Percentiles rank a stretch among this genome's conserved stretches.
Evolutionary conservation across 1,140 invertebrate species (phyloP).

Genomic region (Chironomus striatipennis): DNA sequence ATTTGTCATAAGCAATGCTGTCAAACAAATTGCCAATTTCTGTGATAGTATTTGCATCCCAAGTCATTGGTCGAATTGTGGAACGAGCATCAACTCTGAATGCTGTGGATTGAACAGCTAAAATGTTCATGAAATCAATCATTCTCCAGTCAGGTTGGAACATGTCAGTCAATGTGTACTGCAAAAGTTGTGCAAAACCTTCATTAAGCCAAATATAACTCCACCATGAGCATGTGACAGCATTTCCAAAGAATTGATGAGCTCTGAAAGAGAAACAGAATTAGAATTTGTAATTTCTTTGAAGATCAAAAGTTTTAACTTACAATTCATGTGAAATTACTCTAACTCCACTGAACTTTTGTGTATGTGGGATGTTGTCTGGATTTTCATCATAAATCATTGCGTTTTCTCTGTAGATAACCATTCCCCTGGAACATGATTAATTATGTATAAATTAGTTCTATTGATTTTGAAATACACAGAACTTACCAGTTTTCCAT

Average conservation of each 20-base stretch:
- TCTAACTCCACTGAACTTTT: background rate
- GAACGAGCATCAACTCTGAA: constrained; percentile 55
- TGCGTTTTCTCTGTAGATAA: background rate
- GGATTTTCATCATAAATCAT: background rate
- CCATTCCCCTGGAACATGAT: background rate
- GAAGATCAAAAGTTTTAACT: background rate
- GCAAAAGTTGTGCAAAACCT: background rate
- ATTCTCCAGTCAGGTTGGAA: background rate
- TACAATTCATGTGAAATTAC: background rate
- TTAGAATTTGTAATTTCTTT: background rate
- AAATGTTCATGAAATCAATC: background rate
- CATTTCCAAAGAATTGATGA: constrained; percentile 64
- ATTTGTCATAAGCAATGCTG: constrained; percentile 65
- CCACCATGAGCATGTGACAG: constrained; percentile 45
- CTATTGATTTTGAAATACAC: constrained; percentile 42
- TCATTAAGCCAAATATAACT: constrained; percentile 29
- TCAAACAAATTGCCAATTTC: constrained; percentile 73
- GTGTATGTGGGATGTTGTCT: background rate
- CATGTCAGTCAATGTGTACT: background rate
- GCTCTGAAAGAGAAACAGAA: constrained; percentile 28
- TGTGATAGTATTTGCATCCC: constrained; percentile 55
- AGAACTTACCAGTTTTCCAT: constrained; percentile 16
- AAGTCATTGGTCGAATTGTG: constrained; percentile 65
- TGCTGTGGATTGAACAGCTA: constrained; percentile 30
- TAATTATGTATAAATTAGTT: no score